These are phyloP conservation scores for Numenius phaeopus DNA, from an alignment of 2,797 vertebrate species.

Conservation along the genomic window DNA sequence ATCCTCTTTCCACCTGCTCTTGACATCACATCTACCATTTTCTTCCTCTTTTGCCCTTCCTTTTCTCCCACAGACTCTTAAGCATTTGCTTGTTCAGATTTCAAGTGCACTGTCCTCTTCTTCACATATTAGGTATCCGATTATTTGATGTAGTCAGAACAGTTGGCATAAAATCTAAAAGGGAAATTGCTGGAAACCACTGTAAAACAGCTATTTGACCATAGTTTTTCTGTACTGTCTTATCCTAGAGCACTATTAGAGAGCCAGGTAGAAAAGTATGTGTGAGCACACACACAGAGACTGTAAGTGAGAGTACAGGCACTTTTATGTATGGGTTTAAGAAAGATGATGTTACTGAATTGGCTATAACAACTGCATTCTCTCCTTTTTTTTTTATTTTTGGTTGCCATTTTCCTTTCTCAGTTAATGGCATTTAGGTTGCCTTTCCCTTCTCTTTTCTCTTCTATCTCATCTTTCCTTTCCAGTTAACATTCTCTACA, in stretches of 20 bases:
- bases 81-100: neutral
- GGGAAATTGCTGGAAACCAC: neutral
- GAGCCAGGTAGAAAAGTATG: neutral
- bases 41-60: neutral
- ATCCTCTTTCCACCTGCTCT: neutral
- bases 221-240: neutral
- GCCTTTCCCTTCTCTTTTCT: neutral
- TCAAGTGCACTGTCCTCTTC: neutral
- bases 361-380: neutral
- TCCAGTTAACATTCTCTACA: neutral
- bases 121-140: rapidly evolving
- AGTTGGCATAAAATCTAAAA: neutral
- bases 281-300: rapidly evolving
- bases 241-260: neutral
- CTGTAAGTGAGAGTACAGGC: rapidly evolving
- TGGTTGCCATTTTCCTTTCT: neutral
- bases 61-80: neutral
- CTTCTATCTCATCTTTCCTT: neutral
- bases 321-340: neutral
- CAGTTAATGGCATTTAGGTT: neutral
- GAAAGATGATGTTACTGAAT: neutral
- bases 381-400: neutral
- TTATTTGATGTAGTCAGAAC: neutral
- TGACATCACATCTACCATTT: neutral
- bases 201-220: neutral